Evolutionary conservation across 2,113 vertebrate species (phyloP).

Genomic region (Oreochromis aureus): DNA sequence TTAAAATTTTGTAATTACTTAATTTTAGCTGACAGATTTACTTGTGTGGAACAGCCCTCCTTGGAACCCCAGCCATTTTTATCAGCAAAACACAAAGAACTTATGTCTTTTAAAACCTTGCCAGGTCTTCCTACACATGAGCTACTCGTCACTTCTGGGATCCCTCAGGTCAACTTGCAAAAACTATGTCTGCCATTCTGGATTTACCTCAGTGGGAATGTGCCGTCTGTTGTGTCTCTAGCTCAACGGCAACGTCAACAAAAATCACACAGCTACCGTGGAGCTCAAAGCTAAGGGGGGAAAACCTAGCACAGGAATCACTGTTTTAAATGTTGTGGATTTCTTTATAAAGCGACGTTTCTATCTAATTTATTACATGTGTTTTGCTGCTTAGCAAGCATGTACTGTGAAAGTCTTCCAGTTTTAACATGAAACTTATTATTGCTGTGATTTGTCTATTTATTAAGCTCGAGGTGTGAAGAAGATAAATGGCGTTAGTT

Average conservation of each 20-base stretch:
- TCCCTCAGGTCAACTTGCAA: conserved; percentile 80
- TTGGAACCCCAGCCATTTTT: conserved; percentile 26
- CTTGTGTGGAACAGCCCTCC: neutral
- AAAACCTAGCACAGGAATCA: conserved; percentile 56
- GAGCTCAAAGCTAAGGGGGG: conserved; percentile 51
- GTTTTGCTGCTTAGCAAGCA: conserved; percentile 58
- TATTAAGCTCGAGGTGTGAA: conserved; percentile 20
- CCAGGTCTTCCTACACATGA: conserved; percentile 76
- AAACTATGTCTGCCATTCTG: conserved; percentile 45
- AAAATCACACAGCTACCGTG: conserved; percentile 7
- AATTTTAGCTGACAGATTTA: neutral
- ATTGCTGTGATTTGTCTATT: conserved; percentile 44
- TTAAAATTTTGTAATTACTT: conserved; percentile 27
- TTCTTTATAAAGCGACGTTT: conserved; percentile 44
- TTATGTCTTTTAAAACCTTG: conserved; percentile 20
- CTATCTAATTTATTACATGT: conserved; percentile 42
- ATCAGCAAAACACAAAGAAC: conserved; percentile 22
- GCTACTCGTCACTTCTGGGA: conserved; percentile 67
- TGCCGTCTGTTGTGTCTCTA: conserved; percentile 36
- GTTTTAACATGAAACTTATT: conserved; percentile 48
- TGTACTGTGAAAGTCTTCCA: conserved; percentile 69
- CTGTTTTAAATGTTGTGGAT: conserved; percentile 34
- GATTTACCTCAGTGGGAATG: conserved; percentile 52
- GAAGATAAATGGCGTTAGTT: neutral
- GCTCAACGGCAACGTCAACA: conserved; percentile 2